Percentiles rank a stretch among this genome's conserved stretches.
These are phyloP conservation scores for Peromyscus melanophrys DNA, from an alignment of 2,797 vertebrate genomes.

Conservation along the genomic window DNA sequence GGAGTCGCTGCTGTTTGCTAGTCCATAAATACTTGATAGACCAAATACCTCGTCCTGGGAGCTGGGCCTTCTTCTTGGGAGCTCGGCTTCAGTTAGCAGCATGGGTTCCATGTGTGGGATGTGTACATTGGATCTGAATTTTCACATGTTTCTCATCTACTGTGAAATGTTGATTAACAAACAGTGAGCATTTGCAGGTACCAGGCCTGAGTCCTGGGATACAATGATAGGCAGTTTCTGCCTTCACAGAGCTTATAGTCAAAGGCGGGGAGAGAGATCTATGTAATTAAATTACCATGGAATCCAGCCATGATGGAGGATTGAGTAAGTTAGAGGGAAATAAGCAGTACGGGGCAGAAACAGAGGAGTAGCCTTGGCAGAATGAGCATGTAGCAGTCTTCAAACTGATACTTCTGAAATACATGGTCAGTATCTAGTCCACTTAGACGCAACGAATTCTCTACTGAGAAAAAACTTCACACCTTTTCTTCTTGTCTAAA, in stretches of 20 bases:
- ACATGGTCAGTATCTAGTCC: not conserved
- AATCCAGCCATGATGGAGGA: not conserved
- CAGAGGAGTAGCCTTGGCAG: not conserved
- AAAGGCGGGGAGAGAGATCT: not conserved
- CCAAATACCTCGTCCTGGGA: constrained; percentile 36
- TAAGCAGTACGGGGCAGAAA: not conserved
- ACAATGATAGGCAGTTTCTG: not conserved
- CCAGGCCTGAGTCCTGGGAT: not conserved
- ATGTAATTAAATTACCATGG: not conserved
- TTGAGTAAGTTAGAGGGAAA: not conserved
- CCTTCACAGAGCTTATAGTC: not conserved
- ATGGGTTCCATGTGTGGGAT: not conserved
- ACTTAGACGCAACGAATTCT: constrained; percentile 1
- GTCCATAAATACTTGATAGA: constrained; percentile 72
- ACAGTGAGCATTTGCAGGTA: not conserved
- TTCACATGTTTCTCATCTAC: not conserved
- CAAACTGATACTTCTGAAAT: not conserved
- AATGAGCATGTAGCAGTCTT: not conserved
- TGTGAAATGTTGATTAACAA: not conserved
- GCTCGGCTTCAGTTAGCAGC: not conserved
- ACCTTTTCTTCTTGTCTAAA: constrained; percentile 32
- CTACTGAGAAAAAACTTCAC: not conserved
- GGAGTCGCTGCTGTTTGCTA: constrained; percentile 48
- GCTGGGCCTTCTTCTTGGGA: not conserved
- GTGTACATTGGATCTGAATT: not conserved